A percentile compares a stretch with the other conserved stretches of the same genome.
Conservation (phyloP, 2,113 vertebrate species). For the Otis tarda region DNA sequence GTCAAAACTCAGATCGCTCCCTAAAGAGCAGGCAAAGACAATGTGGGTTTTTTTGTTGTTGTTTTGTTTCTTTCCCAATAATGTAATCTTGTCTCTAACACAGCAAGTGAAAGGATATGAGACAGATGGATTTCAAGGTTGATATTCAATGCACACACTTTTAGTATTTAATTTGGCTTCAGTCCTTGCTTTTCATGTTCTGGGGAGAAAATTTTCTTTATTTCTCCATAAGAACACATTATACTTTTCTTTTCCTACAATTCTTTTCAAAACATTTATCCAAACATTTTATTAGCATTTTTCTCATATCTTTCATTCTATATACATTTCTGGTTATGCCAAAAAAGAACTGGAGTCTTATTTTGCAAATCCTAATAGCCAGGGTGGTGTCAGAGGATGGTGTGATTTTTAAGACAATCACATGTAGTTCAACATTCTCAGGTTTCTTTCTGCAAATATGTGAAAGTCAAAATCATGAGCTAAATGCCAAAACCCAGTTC, state of each 20-base stretch:
- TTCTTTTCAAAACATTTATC: background rate
- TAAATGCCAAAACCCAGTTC: background rate
- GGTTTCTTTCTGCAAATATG: background rate
- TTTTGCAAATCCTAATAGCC: background rate
- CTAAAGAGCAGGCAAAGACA: background rate
- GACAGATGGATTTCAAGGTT: background rate
- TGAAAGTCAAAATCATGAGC: background rate
- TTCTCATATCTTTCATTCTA: background rate
- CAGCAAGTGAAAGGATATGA: background rate
- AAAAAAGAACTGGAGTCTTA: background rate
- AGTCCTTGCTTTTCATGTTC: background rate
- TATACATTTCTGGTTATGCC: background rate
- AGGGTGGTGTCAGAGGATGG: background rate
- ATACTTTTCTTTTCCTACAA: background rate
- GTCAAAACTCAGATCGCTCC: background rate
- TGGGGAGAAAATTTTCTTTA: background rate
- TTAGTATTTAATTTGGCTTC: slow-evolving; percentile 1
- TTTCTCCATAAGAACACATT: background rate
- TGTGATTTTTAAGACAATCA: background rate
- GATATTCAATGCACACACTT: background rate
- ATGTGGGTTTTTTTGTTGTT: background rate
- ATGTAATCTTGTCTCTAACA: background rate
- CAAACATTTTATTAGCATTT: background rate
- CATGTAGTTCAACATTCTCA: background rate
- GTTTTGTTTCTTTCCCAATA: background rate